Conservation (phyloP, 2,113 vertebrate genomes). For the Carassius carassius region DNA sequence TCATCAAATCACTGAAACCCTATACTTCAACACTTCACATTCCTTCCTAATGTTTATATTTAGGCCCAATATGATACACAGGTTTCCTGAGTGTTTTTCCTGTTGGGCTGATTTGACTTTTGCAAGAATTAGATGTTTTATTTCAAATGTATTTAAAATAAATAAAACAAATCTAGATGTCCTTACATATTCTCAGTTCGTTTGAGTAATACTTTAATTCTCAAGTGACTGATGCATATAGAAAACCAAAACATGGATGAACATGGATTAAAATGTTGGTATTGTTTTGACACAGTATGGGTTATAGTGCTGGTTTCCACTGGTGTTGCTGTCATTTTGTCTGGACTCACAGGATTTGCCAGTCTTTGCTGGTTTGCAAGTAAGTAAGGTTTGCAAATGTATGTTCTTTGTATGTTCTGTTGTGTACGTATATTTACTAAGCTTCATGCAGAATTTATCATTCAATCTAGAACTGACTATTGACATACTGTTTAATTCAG, state of each 20-base stretch:
- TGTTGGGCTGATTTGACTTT: not conserved
- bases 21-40: not conserved
- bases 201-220: not conserved
- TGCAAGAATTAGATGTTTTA: not conserved
- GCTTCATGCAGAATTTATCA: too few relatives aligned
- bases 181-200: not conserved
- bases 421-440: too few relatives aligned
- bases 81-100: not conserved
- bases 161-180: not conserved
- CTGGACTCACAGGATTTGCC: not conserved
- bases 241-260: not conserved
- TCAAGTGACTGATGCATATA: not conserved
- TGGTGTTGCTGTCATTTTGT: not conserved
- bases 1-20: not conserved
- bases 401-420: too few relatives aligned
- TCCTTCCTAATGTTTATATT: too few relatives aligned
- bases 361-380: conserved; percentile 8
- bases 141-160: not conserved
- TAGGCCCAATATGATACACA: not conserved
- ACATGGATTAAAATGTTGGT: not conserved
- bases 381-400: conserved; percentile 2
- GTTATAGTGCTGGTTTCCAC: not conserved
- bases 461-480: too few relatives aligned
- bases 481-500: too few relatives aligned
- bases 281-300: not conserved